Percentiles rank a stretch among this genome's conserved stretches.
These are phyloP conservation scores for Campoletis sonorensis DNA, from an alignment of 1,140 invertebrate genomes.

Conservation along the genomic window DNA sequence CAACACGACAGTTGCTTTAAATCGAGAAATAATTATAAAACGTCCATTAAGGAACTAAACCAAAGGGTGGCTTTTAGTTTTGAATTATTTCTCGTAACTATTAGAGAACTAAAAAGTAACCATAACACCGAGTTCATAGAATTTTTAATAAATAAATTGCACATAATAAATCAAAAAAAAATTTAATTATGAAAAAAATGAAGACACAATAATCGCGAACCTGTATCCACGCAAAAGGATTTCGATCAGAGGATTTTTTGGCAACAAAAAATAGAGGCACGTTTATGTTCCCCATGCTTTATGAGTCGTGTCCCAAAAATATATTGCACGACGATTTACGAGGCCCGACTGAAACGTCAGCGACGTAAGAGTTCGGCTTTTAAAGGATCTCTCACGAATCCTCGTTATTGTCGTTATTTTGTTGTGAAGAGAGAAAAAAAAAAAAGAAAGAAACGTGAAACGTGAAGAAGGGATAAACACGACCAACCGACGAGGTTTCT, in stretches of 20 bases:
- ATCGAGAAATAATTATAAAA: too few relatives aligned
- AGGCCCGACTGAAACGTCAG: conserved; percentile 22
- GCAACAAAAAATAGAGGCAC: background rate
- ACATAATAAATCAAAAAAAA: background rate
- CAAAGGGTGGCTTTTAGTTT: too few relatives aligned
- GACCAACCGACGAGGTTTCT: conserved; percentile 6
- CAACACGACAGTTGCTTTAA: too few relatives aligned
- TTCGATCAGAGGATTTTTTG: background rate
- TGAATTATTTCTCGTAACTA: too few relatives aligned
- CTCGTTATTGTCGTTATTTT: conserved; percentile 33
- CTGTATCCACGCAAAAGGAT: conserved; percentile 16
- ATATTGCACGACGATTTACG: conserved; percentile 14
- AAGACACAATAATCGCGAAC: conserved; percentile 4
- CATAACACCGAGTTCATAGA: too few relatives aligned
- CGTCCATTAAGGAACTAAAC: too few relatives aligned
- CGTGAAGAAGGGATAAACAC: background rate
- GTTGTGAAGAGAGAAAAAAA: too few relatives aligned
- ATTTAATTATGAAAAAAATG: background rate
- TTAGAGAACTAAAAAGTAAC: too few relatives aligned
- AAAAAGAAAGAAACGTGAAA: background rate
- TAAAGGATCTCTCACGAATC: conserved; percentile 15
- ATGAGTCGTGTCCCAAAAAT: background rate
- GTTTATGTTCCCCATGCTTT: background rate
- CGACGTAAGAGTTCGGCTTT: conserved; percentile 21
- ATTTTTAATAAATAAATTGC: conserved; percentile 2